Percentiles rank a stretch among this genome's conserved stretches.
Conservation (phyloP, 2,113 vertebrate species). For the Candoia aspera region DNA sequence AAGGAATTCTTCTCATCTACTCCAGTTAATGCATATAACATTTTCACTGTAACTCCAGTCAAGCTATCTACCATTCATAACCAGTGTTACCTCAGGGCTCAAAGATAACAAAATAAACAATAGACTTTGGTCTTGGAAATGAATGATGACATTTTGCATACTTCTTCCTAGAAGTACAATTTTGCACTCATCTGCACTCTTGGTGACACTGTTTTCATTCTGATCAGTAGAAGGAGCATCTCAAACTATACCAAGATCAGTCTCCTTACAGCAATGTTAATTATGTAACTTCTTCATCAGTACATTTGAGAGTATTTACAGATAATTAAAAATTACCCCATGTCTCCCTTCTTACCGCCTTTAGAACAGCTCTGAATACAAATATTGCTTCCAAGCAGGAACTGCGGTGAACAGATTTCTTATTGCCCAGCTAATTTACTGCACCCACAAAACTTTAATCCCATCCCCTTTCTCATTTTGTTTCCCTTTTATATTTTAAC, state of each 20-base stretch:
- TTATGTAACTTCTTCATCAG: neutral
- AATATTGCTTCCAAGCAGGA: neutral
- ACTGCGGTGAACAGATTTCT: neutral
- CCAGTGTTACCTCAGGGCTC: neutral
- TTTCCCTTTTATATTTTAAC: neutral
- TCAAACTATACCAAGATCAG: neutral
- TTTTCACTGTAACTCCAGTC: neutral
- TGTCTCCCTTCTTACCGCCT: neutral
- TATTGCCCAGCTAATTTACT: neutral
- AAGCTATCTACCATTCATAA: neutral
- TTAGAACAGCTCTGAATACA: neutral
- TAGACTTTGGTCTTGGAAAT: neutral
- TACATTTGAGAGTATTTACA: neutral
- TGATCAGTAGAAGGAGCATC: neutral
- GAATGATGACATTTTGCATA: neutral
- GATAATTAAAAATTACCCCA: neutral
- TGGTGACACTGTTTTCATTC: neutral
- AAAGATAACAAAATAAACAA: no score
- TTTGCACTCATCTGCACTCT: neutral
- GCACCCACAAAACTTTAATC: neutral
- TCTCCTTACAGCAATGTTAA: neutral
- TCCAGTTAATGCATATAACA: neutral
- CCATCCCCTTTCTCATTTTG: neutral
- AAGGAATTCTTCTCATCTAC: neutral
- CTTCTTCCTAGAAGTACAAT: neutral